These are phyloP conservation scores for Drosophila lowei DNA, from an alignment of 1,140 invertebrate genomes.

Conservation along the genomic window DNA sequence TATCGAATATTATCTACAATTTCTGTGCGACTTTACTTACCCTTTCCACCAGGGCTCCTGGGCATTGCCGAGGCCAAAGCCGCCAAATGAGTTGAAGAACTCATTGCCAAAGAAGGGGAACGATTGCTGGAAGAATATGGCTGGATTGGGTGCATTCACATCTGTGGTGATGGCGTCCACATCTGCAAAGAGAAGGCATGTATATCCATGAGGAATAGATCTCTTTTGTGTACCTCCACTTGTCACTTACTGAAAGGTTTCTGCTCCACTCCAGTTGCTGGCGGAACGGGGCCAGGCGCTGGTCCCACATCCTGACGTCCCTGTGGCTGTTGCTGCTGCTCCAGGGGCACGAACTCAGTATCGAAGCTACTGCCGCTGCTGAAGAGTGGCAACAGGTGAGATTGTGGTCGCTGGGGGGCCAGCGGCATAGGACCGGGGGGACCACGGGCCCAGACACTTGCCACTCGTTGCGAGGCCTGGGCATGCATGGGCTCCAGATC, in stretches of 20 bases:
- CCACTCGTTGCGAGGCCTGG: constrained; percentile 66
- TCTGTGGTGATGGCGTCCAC: constrained; percentile 71
- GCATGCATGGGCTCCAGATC: constrained; percentile 66
- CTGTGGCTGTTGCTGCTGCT: constrained; percentile 59
- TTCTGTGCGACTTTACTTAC: constrained; percentile 68
- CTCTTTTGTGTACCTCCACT: background rate
- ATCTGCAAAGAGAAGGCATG: constrained; percentile 33
- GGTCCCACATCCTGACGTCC: constrained; percentile 47
- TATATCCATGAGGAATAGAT: too few species aligned
- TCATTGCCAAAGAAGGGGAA: constrained; percentile 82
- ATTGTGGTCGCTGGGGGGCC: constrained; percentile 56
- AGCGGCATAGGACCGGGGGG: constrained; percentile 48
- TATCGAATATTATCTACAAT: too few species aligned
- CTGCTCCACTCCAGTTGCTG: constrained; percentile 32
- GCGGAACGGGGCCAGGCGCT: constrained; percentile 14
- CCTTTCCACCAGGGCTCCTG: constrained; percentile 84
- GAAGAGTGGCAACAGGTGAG: constrained; percentile 63
- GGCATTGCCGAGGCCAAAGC: constrained; percentile 67
- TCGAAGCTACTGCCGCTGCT: constrained; percentile 53
- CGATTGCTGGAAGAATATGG: constrained; percentile 76
- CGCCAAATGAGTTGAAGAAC: constrained; percentile 76
- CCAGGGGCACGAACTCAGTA: constrained; percentile 75
- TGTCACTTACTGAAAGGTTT: constrained; percentile 74
- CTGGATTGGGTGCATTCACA: constrained; percentile 69
- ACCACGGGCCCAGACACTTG: constrained; percentile 52